A percentile compares a stretch with the other conserved stretches of the same genome.
Evolutionary conservation across 2,797 vertebrate species (phyloP).

Genomic region (Lepus oiostolus): DNA sequence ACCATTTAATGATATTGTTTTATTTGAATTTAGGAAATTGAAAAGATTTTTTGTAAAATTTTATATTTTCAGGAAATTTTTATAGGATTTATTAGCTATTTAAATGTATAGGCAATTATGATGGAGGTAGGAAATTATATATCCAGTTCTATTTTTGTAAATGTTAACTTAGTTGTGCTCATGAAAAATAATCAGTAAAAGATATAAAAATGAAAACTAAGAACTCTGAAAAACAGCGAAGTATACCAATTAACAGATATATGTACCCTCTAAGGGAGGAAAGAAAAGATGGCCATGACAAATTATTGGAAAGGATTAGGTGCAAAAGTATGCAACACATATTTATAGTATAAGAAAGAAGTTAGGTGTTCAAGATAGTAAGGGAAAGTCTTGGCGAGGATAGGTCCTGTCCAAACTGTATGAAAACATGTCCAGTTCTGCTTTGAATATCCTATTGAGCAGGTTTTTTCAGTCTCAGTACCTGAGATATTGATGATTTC

Average conservation of each 20-base stretch:
- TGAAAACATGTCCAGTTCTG: background rate
- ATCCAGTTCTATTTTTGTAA: background rate
- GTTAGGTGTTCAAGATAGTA: background rate
- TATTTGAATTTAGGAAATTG: background rate
- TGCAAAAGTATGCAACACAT: background rate
- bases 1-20: background rate
- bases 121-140: background rate
- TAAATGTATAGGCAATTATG: background rate
- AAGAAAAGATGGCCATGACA: background rate
- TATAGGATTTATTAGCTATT: background rate
- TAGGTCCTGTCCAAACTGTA: accelerated
- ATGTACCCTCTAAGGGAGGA: background rate
- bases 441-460: background rate
- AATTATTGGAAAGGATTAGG: background rate
- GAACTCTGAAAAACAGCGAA: background rate
- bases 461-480: accelerated
- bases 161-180: background rate
- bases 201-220: background rate
- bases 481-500: background rate
- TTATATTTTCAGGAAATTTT: background rate
- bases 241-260: background rate
- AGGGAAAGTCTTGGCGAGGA: background rate
- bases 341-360: background rate
- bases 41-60: background rate
- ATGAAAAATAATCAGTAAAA: background rate